Conservation (phyloP, 1,140 invertebrate species). For the Leptinotarsa undecemlineata region DNA sequence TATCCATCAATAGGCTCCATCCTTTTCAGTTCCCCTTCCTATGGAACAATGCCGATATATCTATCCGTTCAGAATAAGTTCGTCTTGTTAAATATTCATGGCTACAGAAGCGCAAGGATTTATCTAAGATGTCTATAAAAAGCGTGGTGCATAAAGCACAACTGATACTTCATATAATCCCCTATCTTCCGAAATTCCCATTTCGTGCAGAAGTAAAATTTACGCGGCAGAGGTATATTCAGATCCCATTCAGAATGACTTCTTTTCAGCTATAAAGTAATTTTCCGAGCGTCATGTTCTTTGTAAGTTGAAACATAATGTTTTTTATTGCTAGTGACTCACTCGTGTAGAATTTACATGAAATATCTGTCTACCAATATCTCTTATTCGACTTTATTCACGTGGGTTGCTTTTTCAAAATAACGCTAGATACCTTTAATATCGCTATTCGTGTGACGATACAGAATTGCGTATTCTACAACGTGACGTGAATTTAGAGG, state of each 20-base stretch:
- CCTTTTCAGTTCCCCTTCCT: not conserved
- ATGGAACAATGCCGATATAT: slow-evolving; percentile 15
- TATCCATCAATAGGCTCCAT: not conserved
- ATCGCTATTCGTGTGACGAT: too few relatives aligned
- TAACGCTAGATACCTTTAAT: too few relatives aligned
- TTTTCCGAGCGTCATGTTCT: not conserved
- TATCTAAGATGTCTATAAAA: slow-evolving; percentile 19
- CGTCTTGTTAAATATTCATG: slow-evolving; percentile 12
- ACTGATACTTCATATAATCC: slow-evolving; percentile 20
- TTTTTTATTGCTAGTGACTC: not conserved
- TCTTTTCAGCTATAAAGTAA: slow-evolving; percentile 13
- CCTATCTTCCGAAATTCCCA: slow-evolving; percentile 11
- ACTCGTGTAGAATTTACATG: too few relatives aligned
- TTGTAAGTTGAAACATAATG: slow-evolving; percentile 10
- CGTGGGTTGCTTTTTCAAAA: too few relatives aligned
- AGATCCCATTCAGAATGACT: slow-evolving; percentile 9
- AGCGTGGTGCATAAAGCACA: slow-evolving; percentile 14
- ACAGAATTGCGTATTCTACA: too few relatives aligned
- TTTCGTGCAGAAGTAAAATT: slow-evolving; percentile 17
- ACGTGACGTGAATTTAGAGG: too few relatives aligned
- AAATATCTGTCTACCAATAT: too few relatives aligned
- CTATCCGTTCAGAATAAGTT: slow-evolving; percentile 9
- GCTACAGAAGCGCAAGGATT: slow-evolving; percentile 13
- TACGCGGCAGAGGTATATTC: slow-evolving; percentile 9
- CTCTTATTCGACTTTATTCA: too few relatives aligned